A percentile compares a stretch with the other conserved stretches of the same genome.
Evolutionary conservation across 2,888 invertebrate genomes (phyloP).

Genomic region (Tigriopus californicus): DNA sequence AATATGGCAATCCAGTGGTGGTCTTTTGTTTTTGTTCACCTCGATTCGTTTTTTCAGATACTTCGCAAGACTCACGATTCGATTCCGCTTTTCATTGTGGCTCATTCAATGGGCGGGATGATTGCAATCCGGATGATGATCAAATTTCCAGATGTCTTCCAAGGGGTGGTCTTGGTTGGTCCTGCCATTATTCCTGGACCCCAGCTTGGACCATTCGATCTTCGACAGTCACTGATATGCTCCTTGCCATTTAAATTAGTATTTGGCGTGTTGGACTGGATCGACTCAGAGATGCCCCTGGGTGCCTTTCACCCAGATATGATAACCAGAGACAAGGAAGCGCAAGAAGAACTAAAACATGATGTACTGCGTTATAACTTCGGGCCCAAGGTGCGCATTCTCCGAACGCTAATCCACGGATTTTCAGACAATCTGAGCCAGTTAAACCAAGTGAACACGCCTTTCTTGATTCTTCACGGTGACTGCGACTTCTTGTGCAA

Average conservation of each 20-base stretch:
- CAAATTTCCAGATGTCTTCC: slow-evolving; percentile 25
- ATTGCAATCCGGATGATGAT: slow-evolving; percentile 26
- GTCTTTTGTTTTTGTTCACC: too few relatives aligned
- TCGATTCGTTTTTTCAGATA: too few relatives aligned
- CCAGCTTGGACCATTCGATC: slow-evolving; percentile 1
- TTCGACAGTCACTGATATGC: too few relatives aligned
- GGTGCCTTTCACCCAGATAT: not conserved
- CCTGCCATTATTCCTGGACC: slow-evolving; percentile 25
- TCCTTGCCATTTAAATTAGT: too few relatives aligned
- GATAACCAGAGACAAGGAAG: not conserved
- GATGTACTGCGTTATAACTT: not conserved
- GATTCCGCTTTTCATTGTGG: not conserved
- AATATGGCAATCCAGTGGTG: too few relatives aligned
- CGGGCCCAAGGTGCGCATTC: not conserved
- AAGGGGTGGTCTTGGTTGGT: slow-evolving; percentile 27
- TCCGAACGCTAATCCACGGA: slow-evolving; percentile 14
- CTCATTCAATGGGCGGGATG: slow-evolving; percentile 26
- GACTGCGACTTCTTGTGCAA: slow-evolving; percentile 25
- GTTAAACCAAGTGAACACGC: slow-evolving; percentile 23
- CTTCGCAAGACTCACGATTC: too few relatives aligned
- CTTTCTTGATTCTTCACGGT: slow-evolving; percentile 27
- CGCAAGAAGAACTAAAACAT: not conserved
- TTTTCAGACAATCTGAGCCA: slow-evolving; percentile 22
- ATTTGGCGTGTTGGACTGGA: too few relatives aligned
- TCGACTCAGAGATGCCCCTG: not conserved